These are phyloP conservation scores for Parapsyche elsis DNA, from an alignment of 1,140 invertebrate species.

Conservation along the genomic window DNA sequence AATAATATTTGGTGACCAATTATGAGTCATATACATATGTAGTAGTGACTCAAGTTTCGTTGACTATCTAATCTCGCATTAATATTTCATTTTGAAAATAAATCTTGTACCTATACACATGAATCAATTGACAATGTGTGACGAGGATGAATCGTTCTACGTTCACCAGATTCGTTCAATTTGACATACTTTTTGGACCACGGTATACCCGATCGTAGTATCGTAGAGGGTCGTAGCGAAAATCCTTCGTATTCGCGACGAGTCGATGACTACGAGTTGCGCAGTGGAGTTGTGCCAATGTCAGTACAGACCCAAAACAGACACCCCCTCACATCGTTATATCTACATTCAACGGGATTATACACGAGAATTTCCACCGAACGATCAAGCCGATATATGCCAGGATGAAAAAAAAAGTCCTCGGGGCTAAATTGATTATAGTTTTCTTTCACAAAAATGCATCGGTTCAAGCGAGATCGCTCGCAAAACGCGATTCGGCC, in stretches of 20 bases:
- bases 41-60: no score
- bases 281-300: slow-evolving; percentile 17
- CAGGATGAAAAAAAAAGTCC: no score
- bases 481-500: not conserved
- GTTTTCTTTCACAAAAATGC: not conserved
- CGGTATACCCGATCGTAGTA: not conserved
- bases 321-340: not conserved
- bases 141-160: no score
- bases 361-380: not conserved
- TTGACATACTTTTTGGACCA: slow-evolving; percentile 2
- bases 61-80: no score
- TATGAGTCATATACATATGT: no score
- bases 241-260: slow-evolving; percentile 24
- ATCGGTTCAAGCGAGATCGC: not conserved
- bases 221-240: slow-evolving; percentile 26
- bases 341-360: not conserved
- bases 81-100: no score
- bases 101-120: no score
- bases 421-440: not conserved
- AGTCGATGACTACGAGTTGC: slow-evolving; percentile 47
- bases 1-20: no score
- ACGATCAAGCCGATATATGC: no score
- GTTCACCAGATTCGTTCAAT: not conserved
- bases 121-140: no score
- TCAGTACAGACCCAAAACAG: not conserved